Evolutionary conservation across 2,113 vertebrate genomes (phyloP).

Genomic region (Nicator chloris): DNA sequence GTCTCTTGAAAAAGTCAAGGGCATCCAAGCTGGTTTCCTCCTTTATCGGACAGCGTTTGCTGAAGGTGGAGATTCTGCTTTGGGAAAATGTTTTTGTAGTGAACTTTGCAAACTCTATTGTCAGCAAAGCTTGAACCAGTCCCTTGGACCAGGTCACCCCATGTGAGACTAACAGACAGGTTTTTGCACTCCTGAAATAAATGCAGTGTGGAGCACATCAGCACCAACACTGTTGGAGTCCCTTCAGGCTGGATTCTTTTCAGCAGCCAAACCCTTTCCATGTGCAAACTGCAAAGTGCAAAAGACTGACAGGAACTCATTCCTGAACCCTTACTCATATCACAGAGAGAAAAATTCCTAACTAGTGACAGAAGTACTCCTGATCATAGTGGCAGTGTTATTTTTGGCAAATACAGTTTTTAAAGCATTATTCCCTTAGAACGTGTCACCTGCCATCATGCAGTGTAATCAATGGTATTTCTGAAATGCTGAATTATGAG

Average conservation of each 20-base stretch:
- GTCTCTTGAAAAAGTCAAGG: not conserved
- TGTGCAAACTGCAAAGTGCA: not conserved
- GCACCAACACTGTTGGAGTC: rapidly evolving
- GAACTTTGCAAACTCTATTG: rapidly evolving
- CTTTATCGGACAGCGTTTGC: not conserved
- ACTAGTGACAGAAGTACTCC: not conserved
- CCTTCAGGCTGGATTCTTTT: not conserved
- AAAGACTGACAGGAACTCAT: not conserved
- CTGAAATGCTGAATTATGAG: not conserved
- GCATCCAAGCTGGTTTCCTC: not conserved
- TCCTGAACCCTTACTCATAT: not conserved
- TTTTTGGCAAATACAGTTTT: not conserved
- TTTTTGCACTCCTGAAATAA: not conserved
- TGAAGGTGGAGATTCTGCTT: not conserved
- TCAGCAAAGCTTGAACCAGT: not conserved
- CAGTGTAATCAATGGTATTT: not conserved
- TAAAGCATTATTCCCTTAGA: not conserved
- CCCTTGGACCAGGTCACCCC: not conserved
- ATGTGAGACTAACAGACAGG: not conserved
- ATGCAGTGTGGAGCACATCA: not conserved
- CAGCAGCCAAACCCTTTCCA: not conserved
- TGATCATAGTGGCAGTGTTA: not conserved
- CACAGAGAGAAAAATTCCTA: not conserved
- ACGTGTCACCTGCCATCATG: not conserved
- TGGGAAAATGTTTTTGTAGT: not conserved